These are phyloP conservation scores for Bugulina stolonifera DNA, from an alignment of 2,888 invertebrate species.

Conservation along the genomic window DNA sequence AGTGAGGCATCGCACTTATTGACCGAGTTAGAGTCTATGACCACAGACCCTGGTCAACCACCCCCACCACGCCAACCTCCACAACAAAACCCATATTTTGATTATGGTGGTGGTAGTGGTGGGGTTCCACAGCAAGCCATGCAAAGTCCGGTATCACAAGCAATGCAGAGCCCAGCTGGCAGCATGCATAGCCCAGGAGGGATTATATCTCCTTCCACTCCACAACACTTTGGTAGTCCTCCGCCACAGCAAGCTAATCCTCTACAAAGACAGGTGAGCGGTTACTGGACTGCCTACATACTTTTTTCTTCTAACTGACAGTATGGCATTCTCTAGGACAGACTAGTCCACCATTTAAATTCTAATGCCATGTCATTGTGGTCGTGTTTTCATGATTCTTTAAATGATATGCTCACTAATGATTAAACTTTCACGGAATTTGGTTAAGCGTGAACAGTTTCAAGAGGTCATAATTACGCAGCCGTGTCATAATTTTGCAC, in stretches of 20 bases:
- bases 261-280: slow-evolving; percentile 13
- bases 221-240: slow-evolving; percentile 37
- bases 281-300: no score
- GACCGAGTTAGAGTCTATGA: slow-evolving; percentile 18
- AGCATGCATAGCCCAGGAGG: slow-evolving; percentile 21
- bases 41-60: background rate
- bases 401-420: no score
- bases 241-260: slow-evolving; percentile 29
- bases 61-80: background rate
- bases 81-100: slow-evolving; percentile 1
- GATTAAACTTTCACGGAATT: no score
- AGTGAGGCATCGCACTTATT: slow-evolving; percentile 14
- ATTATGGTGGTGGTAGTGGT: background rate
- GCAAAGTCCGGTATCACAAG: slow-evolving; percentile 17
- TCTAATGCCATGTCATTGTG: no score
- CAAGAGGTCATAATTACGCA: no score
- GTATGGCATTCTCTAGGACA: no score
- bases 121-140: background rate
- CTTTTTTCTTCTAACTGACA: no score
- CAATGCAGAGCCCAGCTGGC: slow-evolving; percentile 15
- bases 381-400: no score
- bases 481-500: no score
- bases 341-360: no score
- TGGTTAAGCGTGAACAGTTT: no score
- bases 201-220: slow-evolving; percentile 26